Base-by-base conservation (phyloP, 2,113 vertebrate species). In the Mesembrinibis cayennensis region DNA sequence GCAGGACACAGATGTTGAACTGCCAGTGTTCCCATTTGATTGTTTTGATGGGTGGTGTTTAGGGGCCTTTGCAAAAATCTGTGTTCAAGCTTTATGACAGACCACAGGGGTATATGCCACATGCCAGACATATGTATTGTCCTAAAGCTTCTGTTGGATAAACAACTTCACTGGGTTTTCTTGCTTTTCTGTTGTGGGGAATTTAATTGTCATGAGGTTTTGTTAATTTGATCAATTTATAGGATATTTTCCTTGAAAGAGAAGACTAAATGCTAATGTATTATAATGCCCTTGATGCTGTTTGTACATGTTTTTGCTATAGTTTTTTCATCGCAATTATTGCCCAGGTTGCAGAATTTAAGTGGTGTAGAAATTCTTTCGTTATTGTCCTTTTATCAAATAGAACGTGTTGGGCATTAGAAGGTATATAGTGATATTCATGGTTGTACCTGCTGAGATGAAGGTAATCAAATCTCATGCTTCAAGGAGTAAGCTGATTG, bases 391-490 rank as follows among this genome's bases (percentile, higher is more conserved):
- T 9, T 87, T 74, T 71, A 22, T 90, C 72, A 52, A 8, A 32
- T 13, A 71, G 63, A 90, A 74, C 1, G 4, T 62, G 14, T 50
- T 36, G 55, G 26, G 32, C 77, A 8, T 66, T 89, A 26, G 47
- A 34, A 74, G 20, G 18, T 55, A 18, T 44, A 36, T 32, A 55
- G 70, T 73, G 58, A 34, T 70, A 53, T 45, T 87, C 59, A 9
- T 74, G 59, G 50, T 58, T 92, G 55, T 78, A 56, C 76, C 63
- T 1, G 1, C 52, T 84, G 88, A 93, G 80, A 79, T 40, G 69
- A 53, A 84, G 56, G 63, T 86, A 89, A 96, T 95, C 42, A 84
- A 93, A 97, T 96, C 86, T 96, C 82, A 89, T 52, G 80, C 92
- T 95, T 93, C 21, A 2, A 71, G 82, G 88, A 86, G 18, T 81